Conservation (phyloP, 2,797 vertebrate genomes). For the Perodicticus potto region DNA sequence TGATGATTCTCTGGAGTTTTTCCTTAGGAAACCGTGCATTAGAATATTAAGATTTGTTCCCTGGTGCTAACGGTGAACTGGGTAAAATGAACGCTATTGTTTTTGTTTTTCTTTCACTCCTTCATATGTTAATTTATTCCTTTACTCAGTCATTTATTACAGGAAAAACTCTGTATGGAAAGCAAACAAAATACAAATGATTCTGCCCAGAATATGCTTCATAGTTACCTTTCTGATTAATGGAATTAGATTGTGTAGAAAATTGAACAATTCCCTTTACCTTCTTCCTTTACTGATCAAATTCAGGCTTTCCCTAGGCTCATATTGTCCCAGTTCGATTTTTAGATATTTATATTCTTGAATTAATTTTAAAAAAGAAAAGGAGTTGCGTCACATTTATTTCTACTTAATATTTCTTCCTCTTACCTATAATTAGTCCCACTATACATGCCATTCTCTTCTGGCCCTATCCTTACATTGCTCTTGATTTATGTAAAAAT, state of each 20-base stretch:
- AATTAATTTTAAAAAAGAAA: background rate
- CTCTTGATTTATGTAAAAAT: background rate
- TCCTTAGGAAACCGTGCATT: background rate
- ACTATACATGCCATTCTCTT: background rate
- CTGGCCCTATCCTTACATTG: background rate
- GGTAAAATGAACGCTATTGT: background rate
- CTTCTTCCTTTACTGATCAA: background rate
- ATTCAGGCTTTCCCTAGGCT: background rate
- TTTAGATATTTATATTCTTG: background rate
- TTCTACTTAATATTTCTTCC: background rate
- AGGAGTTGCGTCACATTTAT: rapidly evolving
- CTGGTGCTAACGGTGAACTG: background rate
- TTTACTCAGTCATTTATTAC: background rate
- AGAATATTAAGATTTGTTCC: background rate
- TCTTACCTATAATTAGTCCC: background rate
- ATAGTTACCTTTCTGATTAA: background rate
- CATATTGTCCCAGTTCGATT: background rate
- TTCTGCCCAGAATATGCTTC: background rate
- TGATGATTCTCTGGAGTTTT: background rate
- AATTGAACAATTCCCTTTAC: background rate
- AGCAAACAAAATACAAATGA: background rate
- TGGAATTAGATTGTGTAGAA: background rate
- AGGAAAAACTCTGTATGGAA: background rate
- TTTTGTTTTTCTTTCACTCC: background rate
- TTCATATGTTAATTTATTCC: background rate